Conservation (phyloP, 1,140 invertebrate genomes). For the Drosophila baimaii region DNA sequence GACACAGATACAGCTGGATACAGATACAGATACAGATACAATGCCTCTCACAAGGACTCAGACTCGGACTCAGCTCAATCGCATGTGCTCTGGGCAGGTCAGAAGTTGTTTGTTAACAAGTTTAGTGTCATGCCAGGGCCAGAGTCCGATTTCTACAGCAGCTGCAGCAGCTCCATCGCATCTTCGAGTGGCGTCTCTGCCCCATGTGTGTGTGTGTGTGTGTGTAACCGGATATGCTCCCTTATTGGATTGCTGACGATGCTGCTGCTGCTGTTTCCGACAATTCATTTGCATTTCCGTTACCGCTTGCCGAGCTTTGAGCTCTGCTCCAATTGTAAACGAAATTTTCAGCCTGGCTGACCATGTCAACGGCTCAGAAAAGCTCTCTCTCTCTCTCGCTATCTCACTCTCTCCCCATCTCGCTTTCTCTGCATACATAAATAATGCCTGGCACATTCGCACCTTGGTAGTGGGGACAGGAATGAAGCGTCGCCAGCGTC, state of each 20-base stretch:
- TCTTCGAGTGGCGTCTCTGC: constrained; percentile 6
- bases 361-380: constrained; percentile 37
- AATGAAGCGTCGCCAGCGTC: constrained; percentile 24
- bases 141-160: constrained; percentile 16
- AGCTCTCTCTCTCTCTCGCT: not conserved
- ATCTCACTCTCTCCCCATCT: not conserved
- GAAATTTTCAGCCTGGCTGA: constrained; percentile 45
- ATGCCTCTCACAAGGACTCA: not conserved
- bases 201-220: not conserved
- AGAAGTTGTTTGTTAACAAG: constrained; percentile 76
- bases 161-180: constrained; percentile 19
- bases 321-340: constrained; percentile 31
- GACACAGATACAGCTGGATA: constrained; percentile 26
- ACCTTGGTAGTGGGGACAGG: constrained; percentile 16
- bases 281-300: constrained; percentile 69
- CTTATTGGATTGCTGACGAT: constrained; percentile 58
- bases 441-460: constrained; percentile 36
- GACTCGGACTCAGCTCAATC: constrained; percentile 1
- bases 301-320: constrained; percentile 26
- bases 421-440: constrained; percentile 25
- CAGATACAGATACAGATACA: constrained; percentile 7
- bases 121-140: constrained; percentile 51
- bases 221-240: constrained; percentile 45
- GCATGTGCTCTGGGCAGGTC: constrained; percentile 50
- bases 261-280: constrained; percentile 47